phyloP scores from a whole-genome alignment of 2,797 vertebrate genomes.

The Pseudochromis fuscus region DNA sequence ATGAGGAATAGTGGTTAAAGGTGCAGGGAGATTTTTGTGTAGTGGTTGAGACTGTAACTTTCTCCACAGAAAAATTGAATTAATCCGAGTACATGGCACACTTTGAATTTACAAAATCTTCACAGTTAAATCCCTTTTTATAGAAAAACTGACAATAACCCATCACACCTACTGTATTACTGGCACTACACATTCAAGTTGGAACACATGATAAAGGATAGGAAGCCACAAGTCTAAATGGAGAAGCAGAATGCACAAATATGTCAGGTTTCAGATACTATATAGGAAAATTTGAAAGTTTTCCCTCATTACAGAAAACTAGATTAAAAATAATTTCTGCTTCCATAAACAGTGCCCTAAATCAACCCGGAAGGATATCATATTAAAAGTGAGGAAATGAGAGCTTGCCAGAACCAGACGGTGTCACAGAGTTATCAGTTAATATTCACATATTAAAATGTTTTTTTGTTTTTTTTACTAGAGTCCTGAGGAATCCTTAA shows the following conservation, averaged over 20 bases:
- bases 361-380: slow-evolving; percentile 4
- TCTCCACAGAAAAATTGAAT: not conserved
- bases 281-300: not conserved
- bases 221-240: slow-evolving; percentile 6
- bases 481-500: slow-evolving; percentile 50
- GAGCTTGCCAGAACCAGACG: slow-evolving; percentile 7
- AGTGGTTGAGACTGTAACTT: slow-evolving; percentile 5
- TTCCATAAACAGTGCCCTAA: slow-evolving; percentile 11
- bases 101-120: slow-evolving; percentile 9
- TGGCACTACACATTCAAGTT: slow-evolving; percentile 14
- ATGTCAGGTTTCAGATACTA: not conserved
- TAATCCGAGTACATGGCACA: slow-evolving; percentile 10
- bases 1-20: slow-evolving; percentile 4
- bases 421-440: slow-evolving; percentile 43
- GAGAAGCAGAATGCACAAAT: slow-evolving; percentile 2
- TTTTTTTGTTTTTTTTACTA: too few species aligned
- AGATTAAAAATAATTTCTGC: slow-evolving; percentile 7
- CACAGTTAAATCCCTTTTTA: slow-evolving; percentile 9
- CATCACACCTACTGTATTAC: slow-evolving; percentile 18
- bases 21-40: slow-evolving; percentile 10
- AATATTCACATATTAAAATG: slow-evolving; percentile 49
- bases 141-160: not conserved
- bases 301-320: not conserved
- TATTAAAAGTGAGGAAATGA: slow-evolving; percentile 21
- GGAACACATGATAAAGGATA: slow-evolving; percentile 15